Evolutionary conservation across 2,888 invertebrate species (phyloP), one percentile per base, ranked within the genome.

Genomic region (Coelogynopora nodosa): DNA sequence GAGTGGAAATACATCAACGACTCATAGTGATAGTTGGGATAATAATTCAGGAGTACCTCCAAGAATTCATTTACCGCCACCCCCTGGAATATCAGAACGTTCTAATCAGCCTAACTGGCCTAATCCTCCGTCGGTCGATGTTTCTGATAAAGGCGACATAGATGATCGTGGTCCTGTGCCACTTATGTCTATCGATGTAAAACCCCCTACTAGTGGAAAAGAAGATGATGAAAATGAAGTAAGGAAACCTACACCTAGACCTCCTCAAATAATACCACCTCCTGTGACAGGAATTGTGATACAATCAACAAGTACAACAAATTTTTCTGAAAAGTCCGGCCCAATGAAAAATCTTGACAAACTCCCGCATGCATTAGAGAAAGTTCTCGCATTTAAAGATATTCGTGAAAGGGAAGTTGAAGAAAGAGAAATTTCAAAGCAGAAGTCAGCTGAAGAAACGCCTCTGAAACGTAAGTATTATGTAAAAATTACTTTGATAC

Each of bases 311-410:
- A 18, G 49, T 18, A 49, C 49, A 13, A 13, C 49, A 13, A 49
- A 49, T 18, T 49, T 49, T 18, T 49, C 49, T 49, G 49, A 49
- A 49, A 49, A 49, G 18, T 49, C 49, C 18, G 49, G 49, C 49
- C 49, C 49, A 49, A 13, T 49, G 49, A 49, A 49, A 49, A 49
- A 18, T 49, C 81, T 28, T 80, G 81, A 80, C 81, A 90, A 90
- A 86, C 92, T 97, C 67, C 96, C 97, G 0, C 95, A 95, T 90
- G 97, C 95, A 10, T 92, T 97, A 82, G 97, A 97, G 92, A 96
- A 96, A 91, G 96, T 96, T 10, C 93, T 97, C 0, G 96, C 96
- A 10, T 94, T 96, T 86, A 96, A 96, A 92, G 95, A 95, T 90
- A 95, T 95, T 89, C 93, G 96, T 88, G 96, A 95, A 0, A 95